Evolutionary conservation across 2,888 invertebrate genomes (phyloP), one percentile per base, ranked within the genome.

Genomic region (Leptogaster cylindrica): DNA sequence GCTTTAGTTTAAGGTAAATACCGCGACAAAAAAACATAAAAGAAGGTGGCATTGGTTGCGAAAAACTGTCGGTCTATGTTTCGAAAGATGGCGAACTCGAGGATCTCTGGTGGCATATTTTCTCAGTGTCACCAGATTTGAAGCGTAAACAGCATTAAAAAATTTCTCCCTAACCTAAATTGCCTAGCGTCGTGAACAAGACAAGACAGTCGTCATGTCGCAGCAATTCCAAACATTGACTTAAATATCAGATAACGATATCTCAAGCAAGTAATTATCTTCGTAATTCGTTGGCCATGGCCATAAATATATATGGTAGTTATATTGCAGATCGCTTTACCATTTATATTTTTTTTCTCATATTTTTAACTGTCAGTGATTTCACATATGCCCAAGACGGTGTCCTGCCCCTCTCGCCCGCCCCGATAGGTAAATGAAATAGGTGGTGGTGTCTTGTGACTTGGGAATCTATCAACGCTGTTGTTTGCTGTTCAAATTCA

Each of bases 281-380:
- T 25, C 33, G 39, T 55, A 39, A 55, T 55, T 55, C 55, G 36
- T 36, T 20, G 39, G 55, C 23, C 55, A 39, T 16, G 36, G 55
- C 55, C 55, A 55, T 55, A 55, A 55, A 55, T 55, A 55, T 55
- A 36, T 36, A 55, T 55, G 55, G 55, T 55, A 55, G 55, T 55
- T 36, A 55, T 23, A 55, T 23, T 36, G 55, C 23, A 36, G 55
- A 55, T 55, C 55, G 55, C 23, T 55, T 55, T 55, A 36, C 36
- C 23, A n/a, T n/a, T n/a, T n/a, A n/a, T n/a, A n/a, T n/a, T n/a
- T n/a, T n/a, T n/a, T n/a, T n/a, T n/a, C n/a, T n/a, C n/a, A n/a
- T n/a, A n/a, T 36, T 31, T 52, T 52, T 10, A 16, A 52, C 16
- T 33, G 52, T 18, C 52, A 33, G 52, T 52, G 52, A 52, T 52